Evolutionary conservation across 1,140 invertebrate genomes (phyloP).

Genomic region (Yoshiicerus persimilis): DNA sequence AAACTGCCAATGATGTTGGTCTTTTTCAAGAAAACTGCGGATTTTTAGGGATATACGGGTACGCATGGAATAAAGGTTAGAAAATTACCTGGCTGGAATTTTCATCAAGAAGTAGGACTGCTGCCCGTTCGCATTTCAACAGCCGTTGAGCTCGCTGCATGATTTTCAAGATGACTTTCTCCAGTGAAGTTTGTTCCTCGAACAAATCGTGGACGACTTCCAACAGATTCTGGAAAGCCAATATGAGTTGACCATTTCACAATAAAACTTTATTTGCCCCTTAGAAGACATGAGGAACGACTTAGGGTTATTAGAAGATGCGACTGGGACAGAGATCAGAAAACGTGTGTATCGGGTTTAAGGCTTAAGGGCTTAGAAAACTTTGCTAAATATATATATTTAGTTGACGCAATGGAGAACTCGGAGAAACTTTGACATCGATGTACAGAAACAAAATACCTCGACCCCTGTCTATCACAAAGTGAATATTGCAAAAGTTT

Average conservation of each 20-base stretch:
- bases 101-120: slow-evolving; percentile 57
- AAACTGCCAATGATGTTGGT: not conserved
- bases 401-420: not conserved
- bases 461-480: not conserved
- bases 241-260: not conserved
- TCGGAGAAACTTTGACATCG: not conserved
- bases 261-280: not conserved
- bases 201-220: slow-evolving; percentile 61
- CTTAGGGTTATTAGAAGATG: not conserved
- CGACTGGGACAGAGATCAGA: not conserved
- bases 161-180: slow-evolving; percentile 58
- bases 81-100: slow-evolving; percentile 48
- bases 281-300: not conserved
- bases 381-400: not conserved
- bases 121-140: slow-evolving; percentile 58
- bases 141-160: slow-evolving; percentile 59
- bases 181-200: slow-evolving; percentile 59
- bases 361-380: not conserved
- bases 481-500: not conserved
- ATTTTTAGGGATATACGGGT: too few relatives aligned
- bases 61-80: not conserved
- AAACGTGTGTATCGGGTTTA: not conserved
- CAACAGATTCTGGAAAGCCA: slow-evolving; percentile 54
- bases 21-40: not conserved
- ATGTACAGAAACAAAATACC: not conserved